These are phyloP conservation scores for Dendrophyllia cribrosa DNA, from an alignment of 64 coral and sea anemone genomes.

Conservation along the genomic window DNA sequence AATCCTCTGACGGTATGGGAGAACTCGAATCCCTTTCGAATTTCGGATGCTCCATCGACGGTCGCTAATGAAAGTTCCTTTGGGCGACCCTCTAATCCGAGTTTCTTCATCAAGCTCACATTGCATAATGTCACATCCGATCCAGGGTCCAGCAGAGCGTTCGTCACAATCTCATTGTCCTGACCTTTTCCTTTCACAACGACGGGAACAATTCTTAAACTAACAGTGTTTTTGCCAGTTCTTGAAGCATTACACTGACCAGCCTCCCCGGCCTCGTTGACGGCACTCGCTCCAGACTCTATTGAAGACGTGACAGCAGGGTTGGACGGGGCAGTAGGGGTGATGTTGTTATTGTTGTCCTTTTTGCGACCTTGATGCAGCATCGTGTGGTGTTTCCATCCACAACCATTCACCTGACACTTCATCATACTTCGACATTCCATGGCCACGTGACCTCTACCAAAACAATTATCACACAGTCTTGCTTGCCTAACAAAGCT, in stretches of 20 bases:
- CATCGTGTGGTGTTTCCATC: constrained; percentile 56
- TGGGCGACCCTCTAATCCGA: constrained; percentile 9
- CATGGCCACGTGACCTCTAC: constrained; percentile 28
- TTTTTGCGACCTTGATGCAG: not conserved
- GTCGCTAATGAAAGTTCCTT: constrained; percentile 47
- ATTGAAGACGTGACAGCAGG: not conserved
- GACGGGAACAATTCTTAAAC: constrained; percentile 28
- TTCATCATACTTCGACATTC: constrained; percentile 65
- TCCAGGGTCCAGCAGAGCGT: constrained; percentile 32
- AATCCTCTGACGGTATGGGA: constrained; percentile 24
- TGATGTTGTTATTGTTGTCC: not conserved
- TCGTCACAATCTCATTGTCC: not conserved
- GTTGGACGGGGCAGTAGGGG: not conserved
- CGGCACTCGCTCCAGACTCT: constrained; percentile 15
- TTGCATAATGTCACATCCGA: constrained; percentile 60
- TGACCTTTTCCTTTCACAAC: not conserved
- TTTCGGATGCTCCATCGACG: not conserved
- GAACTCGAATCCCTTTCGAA: constrained; percentile 30
- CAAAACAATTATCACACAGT: constrained; percentile 50
- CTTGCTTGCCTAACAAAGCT: constrained; percentile 37
- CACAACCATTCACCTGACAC: constrained; percentile 58
- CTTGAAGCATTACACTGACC: not conserved
- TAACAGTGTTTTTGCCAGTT: not conserved
- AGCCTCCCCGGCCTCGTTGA: constrained; percentile 18
- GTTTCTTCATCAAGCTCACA: constrained; percentile 31